Base-by-base conservation (phyloP, 2,113 vertebrate genomes). In the Peucedramus taeniatus region DNA sequence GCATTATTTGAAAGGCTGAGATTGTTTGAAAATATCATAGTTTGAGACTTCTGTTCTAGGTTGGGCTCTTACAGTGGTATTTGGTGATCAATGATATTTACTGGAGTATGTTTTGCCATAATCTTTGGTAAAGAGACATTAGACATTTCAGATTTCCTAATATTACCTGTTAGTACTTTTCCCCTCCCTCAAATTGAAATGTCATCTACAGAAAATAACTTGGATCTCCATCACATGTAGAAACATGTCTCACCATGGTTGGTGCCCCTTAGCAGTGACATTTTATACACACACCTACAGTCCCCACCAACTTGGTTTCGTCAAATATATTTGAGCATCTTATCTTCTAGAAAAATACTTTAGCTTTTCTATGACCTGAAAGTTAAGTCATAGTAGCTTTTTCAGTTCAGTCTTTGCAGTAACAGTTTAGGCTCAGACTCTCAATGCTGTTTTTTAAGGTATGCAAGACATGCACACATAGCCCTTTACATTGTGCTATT, bases 101-200 rank as follows among this genome's bases (percentile, higher is more conserved):
- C 1, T 40, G 2, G 14, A 71, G 2, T 33, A 89, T 30, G 13
- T 42, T 90, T 69, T 69, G 35, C 37, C 91, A 37, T 47, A 33
- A 65, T 24, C 8, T 16, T 6, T 11, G 30, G 31, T 27, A 76
- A 54, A 89, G 33, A 75, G 33, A 11, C 10, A 83, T 54, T 45
- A 80, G 9, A 35, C 7, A 79, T 42, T 51, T 76, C 12, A 35
- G 16, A 51, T 11, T 83, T 64, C 33, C 17, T 60, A 60, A 2
- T 28, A 92, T 31, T 49, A 77, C 7, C 31, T 66, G 16, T 45
- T 53, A 56, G 18, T 31, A 70, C 13, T 57, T 39, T 1, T 3
- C 19, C 3, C 5, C 44, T 42, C 7, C 4, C 49, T 28, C 24
- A 37, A 77, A 54, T 0, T 13, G 13, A 28, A 33, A 35, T 11